Evolutionary conservation across 2,113 vertebrate species (phyloP).

Genomic region (Apeltes quadracus): DNA sequence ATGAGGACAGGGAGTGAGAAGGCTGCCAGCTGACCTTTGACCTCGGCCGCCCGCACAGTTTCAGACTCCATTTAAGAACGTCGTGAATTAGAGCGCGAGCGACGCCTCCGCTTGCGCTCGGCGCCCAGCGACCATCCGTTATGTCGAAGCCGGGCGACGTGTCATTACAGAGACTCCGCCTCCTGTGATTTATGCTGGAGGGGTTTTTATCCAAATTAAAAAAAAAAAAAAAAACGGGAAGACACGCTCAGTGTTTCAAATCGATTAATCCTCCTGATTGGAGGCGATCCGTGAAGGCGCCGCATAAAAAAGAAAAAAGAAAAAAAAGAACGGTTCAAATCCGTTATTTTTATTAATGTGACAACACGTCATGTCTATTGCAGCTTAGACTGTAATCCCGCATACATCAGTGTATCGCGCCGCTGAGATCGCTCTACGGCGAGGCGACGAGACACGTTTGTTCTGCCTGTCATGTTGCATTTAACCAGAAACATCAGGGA

Average conservation of each 20-base stretch:
- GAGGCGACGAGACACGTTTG: no score
- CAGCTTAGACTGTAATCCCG: no score
- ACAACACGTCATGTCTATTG: no score
- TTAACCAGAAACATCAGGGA: no score
- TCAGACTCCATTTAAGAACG: no score
- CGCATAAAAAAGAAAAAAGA: not conserved
- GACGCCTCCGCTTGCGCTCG: no score
- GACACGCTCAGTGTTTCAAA: not conserved
- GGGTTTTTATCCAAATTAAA: slow-evolving; percentile 44
- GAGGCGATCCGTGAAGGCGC: not conserved
- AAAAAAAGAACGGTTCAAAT: no score
- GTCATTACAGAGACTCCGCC: not conserved
- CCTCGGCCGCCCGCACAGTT: not conserved
- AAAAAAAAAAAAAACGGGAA: slow-evolving; percentile 10
- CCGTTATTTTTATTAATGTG: no score
- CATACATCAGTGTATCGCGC: no score
- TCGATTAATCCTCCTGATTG: not conserved
- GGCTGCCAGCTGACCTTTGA: slow-evolving; percentile 20
- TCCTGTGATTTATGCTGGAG: slow-evolving; percentile 26
- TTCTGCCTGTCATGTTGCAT: no score
- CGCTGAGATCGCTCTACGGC: no score
- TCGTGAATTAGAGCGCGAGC: no score
- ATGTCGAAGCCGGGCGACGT: not conserved
- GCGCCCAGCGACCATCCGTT: not conserved
- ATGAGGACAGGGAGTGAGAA: not conserved